These are phyloP conservation scores for Drosophila novamexicana DNA, from an alignment of 1,140 invertebrate species.

Conservation along the genomic window DNA sequence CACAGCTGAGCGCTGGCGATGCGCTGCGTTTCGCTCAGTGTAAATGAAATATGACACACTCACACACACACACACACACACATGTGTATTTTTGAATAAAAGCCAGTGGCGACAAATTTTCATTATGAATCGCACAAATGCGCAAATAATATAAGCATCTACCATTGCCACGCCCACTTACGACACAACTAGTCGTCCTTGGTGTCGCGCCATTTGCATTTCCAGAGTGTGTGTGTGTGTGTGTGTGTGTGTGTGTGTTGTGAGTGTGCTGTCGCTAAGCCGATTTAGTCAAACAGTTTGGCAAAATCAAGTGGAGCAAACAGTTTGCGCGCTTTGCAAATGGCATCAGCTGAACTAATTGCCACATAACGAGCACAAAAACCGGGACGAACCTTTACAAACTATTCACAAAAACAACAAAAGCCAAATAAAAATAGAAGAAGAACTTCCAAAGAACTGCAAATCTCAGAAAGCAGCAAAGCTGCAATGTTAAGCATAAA, in stretches of 20 bases:
- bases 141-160: conserved; percentile 69
- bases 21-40: conserved; percentile 13
- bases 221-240: conserved; percentile 5
- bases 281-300: conserved; percentile 29
- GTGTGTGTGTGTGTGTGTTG: conserved; percentile 7
- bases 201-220: conserved; percentile 11
- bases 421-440: too few species aligned
- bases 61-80: too few species aligned
- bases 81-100: conserved; percentile 12
- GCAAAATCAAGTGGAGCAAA: background rate
- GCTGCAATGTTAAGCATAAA: too few species aligned
- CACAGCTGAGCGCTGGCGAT: too few species aligned
- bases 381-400: background rate
- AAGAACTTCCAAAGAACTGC: too few species aligned
- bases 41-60: background rate
- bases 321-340: background rate
- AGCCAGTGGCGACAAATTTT: conserved; percentile 59
- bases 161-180: conserved; percentile 23
- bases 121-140: conserved; percentile 68
- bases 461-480: too few species aligned
- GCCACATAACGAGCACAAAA: background rate
- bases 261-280: conserved; percentile 18
- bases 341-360: conserved; percentile 37
- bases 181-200: conserved; percentile 30
- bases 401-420: background rate